Percentiles rank a stretch among this genome's conserved stretches.
Evolutionary conservation across 2,113 vertebrate genomes (phyloP).

Genomic region (Butorides virescens): DNA sequence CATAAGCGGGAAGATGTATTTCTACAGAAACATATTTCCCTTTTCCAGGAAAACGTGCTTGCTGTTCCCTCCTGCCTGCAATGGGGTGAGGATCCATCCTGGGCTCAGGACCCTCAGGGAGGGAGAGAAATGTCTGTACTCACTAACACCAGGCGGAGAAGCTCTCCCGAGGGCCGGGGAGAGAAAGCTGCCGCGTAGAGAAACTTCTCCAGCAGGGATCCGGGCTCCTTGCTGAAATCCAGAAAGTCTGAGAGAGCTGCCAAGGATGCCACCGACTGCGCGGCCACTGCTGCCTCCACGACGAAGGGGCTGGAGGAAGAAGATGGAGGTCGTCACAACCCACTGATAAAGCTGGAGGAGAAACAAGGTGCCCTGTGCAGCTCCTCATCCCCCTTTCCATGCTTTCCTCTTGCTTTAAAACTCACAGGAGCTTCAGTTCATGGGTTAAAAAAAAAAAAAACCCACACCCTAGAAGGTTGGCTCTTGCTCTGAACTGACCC

Average conservation of each 20-base stretch:
- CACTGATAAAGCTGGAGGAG: background rate
- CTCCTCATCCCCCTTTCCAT: background rate
- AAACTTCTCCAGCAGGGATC: slow-evolving; percentile 51
- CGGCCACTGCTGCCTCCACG: slow-evolving; percentile 45
- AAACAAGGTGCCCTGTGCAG: background rate
- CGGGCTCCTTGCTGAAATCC: slow-evolving; percentile 53
- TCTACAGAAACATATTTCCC: background rate
- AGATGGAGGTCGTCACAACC: background rate
- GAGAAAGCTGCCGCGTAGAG: slow-evolving; percentile 61
- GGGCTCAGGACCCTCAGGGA: background rate
- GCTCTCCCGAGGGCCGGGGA: slow-evolving; percentile 60
- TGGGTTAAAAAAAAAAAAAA: background rate
- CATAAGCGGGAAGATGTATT: background rate
- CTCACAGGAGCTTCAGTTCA: background rate
- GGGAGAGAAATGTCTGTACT: background rate
- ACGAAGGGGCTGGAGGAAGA: slow-evolving; percentile 52
- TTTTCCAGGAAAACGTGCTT: background rate
- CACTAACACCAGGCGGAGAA: slow-evolving; percentile 61
- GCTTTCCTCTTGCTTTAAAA: background rate
- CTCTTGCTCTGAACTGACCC: background rate
- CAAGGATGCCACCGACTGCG: slow-evolving; percentile 43
- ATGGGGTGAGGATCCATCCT: background rate
- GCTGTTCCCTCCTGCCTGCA: background rate
- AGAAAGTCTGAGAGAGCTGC: slow-evolving; percentile 59
- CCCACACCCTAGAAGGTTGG: background rate